Evolutionary conservation across 2,113 vertebrate genomes (phyloP), one percentile per base, ranked within the genome.

Genomic region (Pseudonaja textilis): DNA sequence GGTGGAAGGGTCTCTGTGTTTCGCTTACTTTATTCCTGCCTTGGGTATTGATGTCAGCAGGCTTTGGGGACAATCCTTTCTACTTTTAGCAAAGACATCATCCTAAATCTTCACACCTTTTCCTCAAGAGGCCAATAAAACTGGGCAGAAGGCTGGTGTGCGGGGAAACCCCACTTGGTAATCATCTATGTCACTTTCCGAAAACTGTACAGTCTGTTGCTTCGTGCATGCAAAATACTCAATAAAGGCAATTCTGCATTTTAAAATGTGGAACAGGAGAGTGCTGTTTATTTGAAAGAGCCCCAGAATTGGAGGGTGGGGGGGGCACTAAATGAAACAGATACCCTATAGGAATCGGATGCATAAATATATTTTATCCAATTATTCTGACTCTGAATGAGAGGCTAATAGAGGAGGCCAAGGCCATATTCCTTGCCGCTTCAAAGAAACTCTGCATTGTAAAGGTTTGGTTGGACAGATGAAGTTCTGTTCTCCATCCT

Each of bases 291-390:
- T 90, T 90, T 61, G n/a, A 64, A 54, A 90, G n/a, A 52, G 64
- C 39, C 10, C 18, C 14, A n/a, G 54, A 91, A 39, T 74, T 34
- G 88, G 93, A 9, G 47, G 7, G 45, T n/a, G n/a, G 47, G 47
- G 47, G 34, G 45, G 16, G 42, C 47, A 4, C 34, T 54, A 50
- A 93, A 89, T 55, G 56, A 95, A 87, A 90, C 52, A 93, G 91
- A 90, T 81, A 47, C 81, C 93, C 92, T 39, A 59, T 45, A 59
- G 93, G 94, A 89, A 89, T 56, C 45, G 34, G 90, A 91, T 94
- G 93, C 56, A 5, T 3, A 39, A 52, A 39, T 92, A 91, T 34
- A 23, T 90, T 85, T 91, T 45, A 89, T 18, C 54, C 20, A 39
- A 57, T 50, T 89, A 50, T 69, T 88, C 14, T 26, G 56, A 23